Evolutionary conservation across 2,113 vertebrate genomes (phyloP).

Genomic region (Sminthopsis crassicaudata): DNA sequence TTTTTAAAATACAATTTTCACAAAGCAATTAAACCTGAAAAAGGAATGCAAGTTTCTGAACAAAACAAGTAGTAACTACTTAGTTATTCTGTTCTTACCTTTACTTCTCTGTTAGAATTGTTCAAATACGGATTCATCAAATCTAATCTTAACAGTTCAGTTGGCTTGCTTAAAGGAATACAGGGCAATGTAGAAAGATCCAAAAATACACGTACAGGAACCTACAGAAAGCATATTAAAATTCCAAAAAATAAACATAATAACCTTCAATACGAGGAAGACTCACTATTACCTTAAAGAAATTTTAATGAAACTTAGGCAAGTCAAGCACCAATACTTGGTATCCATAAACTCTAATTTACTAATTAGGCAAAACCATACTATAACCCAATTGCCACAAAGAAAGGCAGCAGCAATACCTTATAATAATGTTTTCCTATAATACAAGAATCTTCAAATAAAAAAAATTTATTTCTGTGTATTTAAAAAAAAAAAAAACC

Average conservation of each 20-base stretch:
- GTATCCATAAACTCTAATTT: neutral
- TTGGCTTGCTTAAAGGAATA: constrained; percentile 89
- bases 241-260: neutral
- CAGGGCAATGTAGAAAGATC: constrained; percentile 92
- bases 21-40: neutral
- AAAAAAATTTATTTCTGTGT: constrained; percentile 51
- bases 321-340: neutral
- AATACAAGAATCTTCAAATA: constrained; percentile 25
- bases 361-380: constrained; percentile 31
- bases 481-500: constrained; percentile 43
- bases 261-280: neutral
- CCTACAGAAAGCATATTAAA: constrained; percentile 81
- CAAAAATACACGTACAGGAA: constrained; percentile 95
- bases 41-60: neutral
- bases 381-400: constrained; percentile 27
- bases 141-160: constrained; percentile 93
- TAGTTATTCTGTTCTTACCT: constrained; percentile 82
- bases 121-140: constrained; percentile 92
- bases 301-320: neutral
- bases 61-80: neutral
- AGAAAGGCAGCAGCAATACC: constrained; percentile 23
- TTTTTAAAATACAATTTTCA: neutral
- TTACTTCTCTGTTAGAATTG: constrained; percentile 89
- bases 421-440: constrained; percentile 23
- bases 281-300: neutral